phyloP scores from a whole-genome alignment of 2,888 invertebrate species.

The Julus scanicus region DNA sequence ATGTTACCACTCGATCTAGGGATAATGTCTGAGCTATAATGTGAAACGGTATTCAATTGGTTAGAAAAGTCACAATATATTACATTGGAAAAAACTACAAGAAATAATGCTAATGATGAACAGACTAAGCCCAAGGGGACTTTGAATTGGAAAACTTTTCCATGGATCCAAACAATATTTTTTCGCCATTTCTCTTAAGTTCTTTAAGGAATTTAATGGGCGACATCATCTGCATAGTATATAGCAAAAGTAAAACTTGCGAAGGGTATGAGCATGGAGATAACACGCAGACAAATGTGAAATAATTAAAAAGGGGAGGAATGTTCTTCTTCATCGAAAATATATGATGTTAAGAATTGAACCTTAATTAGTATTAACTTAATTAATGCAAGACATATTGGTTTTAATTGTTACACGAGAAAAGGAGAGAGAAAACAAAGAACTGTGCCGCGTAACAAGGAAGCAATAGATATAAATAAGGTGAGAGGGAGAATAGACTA shows the following conservation, averaged over 20 bases:
- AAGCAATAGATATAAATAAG: not conserved
- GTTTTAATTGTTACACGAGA: conserved; percentile 47
- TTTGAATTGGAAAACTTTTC: not conserved
- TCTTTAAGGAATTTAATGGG: not conserved
- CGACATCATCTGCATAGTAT: not conserved
- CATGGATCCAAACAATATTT: not conserved
- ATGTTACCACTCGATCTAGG: too few relatives aligned
- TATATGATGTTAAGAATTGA: conserved; percentile 50
- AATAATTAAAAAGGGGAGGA: conserved; percentile 7
- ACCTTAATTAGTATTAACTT: conserved; percentile 52
- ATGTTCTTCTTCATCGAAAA: conserved; percentile 34
- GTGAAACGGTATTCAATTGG: too few relatives aligned
- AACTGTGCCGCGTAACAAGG: not conserved
- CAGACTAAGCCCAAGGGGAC: too few relatives aligned
- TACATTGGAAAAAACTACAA: too few relatives aligned
- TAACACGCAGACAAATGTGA: not conserved
- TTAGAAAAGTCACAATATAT: too few relatives aligned
- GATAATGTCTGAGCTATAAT: too few relatives aligned
- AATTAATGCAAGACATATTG: conserved; percentile 53
- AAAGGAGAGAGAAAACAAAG: not conserved
- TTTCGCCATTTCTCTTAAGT: not conserved
- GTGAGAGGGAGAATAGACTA: not conserved
- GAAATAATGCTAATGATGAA: too few relatives aligned
- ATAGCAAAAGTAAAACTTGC: not conserved
- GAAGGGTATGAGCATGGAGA: not conserved